phyloP scores from a whole-genome alignment of 2,113 vertebrate genomes.

The Crotophaga sulcirostris region DNA sequence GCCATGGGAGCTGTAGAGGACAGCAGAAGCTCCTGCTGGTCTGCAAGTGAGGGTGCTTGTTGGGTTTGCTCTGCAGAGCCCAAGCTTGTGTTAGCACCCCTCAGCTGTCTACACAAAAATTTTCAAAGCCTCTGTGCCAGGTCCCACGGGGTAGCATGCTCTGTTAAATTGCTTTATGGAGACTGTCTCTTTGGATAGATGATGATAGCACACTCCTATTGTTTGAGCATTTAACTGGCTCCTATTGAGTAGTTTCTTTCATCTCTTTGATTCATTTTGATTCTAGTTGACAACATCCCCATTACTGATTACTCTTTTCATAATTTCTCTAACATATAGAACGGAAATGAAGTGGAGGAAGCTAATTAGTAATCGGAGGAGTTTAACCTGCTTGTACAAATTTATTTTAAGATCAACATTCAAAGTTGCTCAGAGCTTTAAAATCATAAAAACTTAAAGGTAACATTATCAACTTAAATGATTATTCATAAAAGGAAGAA shows the following conservation, averaged over 20 bases:
- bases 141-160: not conserved
- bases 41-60: not conserved
- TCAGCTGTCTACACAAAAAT: not conserved
- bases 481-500: slow-evolving; percentile 45
- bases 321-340: slow-evolving; percentile 76
- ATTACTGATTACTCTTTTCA: slow-evolving; percentile 73
- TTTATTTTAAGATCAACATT: slow-evolving; percentile 35
- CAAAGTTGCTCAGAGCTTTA: slow-evolving; percentile 64
- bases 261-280: slow-evolving; percentile 80
- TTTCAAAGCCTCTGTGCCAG: not conserved
- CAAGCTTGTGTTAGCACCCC: not conserved
- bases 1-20: not conserved
- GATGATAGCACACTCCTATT: slow-evolving; percentile 71
- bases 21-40: not conserved
- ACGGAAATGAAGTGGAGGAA: slow-evolving; percentile 57
- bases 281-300: slow-evolving; percentile 73
- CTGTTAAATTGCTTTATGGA: slow-evolving; percentile 62
- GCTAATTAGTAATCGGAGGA: slow-evolving; percentile 75
- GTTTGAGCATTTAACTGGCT: slow-evolving; percentile 79
- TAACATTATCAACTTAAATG: slow-evolving; percentile 14
- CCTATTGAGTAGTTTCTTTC: slow-evolving; percentile 76
- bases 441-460: slow-evolving; percentile 42
- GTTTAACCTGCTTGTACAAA: slow-evolving; percentile 71
- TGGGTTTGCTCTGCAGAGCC: not conserved
- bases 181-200: slow-evolving; percentile 71